Conservation (phyloP, 2,797 vertebrate species). For the Cryptoprocta ferox region DNA sequence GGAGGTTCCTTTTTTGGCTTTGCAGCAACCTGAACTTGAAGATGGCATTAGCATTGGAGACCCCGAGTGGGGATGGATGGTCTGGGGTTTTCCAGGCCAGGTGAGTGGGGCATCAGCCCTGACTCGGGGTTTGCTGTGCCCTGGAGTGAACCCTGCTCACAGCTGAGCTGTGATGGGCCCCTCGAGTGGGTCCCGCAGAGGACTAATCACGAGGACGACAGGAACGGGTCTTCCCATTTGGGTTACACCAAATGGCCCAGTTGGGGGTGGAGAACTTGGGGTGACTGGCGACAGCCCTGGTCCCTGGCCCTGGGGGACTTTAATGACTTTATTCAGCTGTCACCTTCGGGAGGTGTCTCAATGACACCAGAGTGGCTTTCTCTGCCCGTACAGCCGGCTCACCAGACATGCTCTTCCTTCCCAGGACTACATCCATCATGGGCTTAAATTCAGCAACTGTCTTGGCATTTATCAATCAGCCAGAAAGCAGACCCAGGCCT, state of each 20-base stretch:
- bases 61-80: background rate
- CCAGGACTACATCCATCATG: background rate
- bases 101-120: fast-evolving
- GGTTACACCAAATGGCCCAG: too few species aligned
- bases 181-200: fast-evolving
- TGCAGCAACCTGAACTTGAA: constrained; percentile 50
- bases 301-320: background rate
- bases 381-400: fast-evolving
- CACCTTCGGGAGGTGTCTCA: background rate
- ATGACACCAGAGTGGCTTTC: background rate
- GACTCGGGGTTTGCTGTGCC: fast-evolving
- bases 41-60: background rate
- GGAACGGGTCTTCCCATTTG: background rate
- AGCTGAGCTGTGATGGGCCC: too few species aligned
- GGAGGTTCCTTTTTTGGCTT: background rate
- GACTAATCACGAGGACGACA: background rate
- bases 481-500: background rate
- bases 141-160: background rate
- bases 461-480: background rate
- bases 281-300: background rate
- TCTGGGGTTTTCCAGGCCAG: too few species aligned
- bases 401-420: background rate
- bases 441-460: background rate
- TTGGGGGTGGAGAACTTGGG: background rate
- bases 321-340: background rate